Conservation (phyloP, 2,113 vertebrate genomes). For the Galeopterus variegatus region DNA sequence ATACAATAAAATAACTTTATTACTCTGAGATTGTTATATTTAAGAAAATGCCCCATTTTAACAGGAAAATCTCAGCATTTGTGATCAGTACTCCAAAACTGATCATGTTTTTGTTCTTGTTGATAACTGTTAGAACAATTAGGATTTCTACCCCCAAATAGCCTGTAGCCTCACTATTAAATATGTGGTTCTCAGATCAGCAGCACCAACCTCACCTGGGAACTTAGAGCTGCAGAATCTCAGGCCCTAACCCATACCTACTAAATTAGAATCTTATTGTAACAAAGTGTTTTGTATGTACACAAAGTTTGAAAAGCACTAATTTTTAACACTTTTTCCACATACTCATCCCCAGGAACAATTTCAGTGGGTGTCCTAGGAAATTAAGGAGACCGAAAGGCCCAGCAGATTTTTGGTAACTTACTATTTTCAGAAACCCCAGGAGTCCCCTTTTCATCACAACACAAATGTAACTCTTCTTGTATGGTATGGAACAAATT, state of each 20-base stretch:
- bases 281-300: not conserved
- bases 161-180: not conserved
- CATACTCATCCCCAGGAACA: not conserved
- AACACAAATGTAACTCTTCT: not conserved
- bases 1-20: too few species aligned
- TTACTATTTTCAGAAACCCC: constrained; percentile 3
- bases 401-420: not conserved
- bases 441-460: not conserved
- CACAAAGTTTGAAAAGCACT: not conserved
- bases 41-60: not conserved
- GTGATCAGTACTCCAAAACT: not conserved
- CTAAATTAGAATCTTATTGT: not conserved
- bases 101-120: not conserved
- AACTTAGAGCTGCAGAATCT: not conserved
- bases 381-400: not conserved
- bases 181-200: not conserved
- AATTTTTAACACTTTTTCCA: not conserved
- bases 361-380: not conserved
- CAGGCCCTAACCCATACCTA: not conserved
- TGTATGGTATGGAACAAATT: not conserved
- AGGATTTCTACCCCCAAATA: not conserved
- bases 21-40: not conserved
- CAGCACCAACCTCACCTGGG: not conserved
- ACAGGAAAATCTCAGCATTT: not conserved
- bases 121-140: not conserved